These are phyloP conservation scores for Leptoclinus maculatus DNA, from an alignment of 2,797 vertebrate genomes.

Conservation along the genomic window DNA sequence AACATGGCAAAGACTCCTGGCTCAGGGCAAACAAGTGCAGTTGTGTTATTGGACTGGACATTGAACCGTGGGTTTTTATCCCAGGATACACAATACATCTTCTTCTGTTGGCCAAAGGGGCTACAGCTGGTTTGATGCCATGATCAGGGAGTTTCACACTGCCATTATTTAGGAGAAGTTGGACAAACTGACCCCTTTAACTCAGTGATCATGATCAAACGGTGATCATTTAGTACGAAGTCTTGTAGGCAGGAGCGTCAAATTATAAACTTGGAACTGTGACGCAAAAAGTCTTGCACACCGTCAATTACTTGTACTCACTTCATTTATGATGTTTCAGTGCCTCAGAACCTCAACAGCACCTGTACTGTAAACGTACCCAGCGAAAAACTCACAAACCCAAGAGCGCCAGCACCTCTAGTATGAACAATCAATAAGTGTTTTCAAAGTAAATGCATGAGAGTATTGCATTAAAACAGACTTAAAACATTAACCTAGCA, in stretches of 20 bases:
- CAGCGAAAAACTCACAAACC: neutral
- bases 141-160: neutral
- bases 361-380: neutral
- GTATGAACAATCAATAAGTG: neutral
- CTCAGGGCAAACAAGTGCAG: conserved; percentile 3
- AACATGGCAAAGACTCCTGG: conserved; percentile 9
- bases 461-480: neutral
- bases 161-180: neutral
- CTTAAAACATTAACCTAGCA: neutral
- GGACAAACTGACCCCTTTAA: neutral
- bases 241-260: neutral
- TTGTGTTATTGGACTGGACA: conserved; percentile 8
- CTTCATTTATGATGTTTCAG: neutral
- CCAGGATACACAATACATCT: neutral
- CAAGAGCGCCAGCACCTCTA: neutral
- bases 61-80: neutral
- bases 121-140: conserved; percentile 1
- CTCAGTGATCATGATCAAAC: neutral
- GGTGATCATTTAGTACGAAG: neutral
- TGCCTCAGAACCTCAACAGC: neutral
- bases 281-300: neutral
- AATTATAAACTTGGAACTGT: neutral
- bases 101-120: conserved; percentile 1
- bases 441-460: neutral
- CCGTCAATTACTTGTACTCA: neutral